A percentile compares a stretch with the other conserved stretches of the same genome.
These are phyloP conservation scores for Hucho hucho DNA, from an alignment of 2,113 vertebrate species.

Conservation along the genomic window DNA sequence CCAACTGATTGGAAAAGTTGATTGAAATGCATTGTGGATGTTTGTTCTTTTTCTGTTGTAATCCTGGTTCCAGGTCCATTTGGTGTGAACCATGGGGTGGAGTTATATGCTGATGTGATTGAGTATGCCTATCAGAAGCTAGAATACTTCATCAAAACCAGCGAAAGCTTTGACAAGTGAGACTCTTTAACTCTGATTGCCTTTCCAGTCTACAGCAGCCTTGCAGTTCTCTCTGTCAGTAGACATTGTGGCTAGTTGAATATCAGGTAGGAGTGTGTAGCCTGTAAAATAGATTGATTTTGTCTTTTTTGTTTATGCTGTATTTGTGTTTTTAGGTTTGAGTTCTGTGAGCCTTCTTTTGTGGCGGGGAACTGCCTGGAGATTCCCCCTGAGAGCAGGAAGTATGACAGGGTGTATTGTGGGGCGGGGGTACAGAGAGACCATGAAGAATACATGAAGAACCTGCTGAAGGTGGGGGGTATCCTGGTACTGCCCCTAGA, in stretches of 20 bases:
- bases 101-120: constrained; percentile 90
- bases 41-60: not conserved
- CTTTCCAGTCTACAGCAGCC: not conserved
- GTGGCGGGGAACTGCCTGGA: constrained; percentile 94
- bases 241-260: not conserved
- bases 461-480: constrained; percentile 90
- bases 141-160: constrained; percentile 93
- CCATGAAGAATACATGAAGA: constrained; percentile 96
- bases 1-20: no score
- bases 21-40: not conserved
- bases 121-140: constrained; percentile 94
- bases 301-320: not conserved
- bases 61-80: constrained; percentile 80
- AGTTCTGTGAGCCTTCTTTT: constrained; percentile 95
- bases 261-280: not conserved
- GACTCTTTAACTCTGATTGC: constrained; percentile 30
- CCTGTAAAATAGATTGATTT: not conserved
- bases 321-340: constrained; percentile 77
- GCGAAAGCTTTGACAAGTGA: constrained; percentile 96
- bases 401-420: constrained; percentile 95
- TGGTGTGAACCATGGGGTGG: constrained; percentile 93
- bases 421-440: constrained; percentile 95
- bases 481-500: constrained; percentile 96
- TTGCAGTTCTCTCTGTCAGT: no score
- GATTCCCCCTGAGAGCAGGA: constrained; percentile 85